Evolutionary conservation across 2,113 vertebrate genomes (phyloP).

Genomic region (Pheucticus melanocephalus): DNA sequence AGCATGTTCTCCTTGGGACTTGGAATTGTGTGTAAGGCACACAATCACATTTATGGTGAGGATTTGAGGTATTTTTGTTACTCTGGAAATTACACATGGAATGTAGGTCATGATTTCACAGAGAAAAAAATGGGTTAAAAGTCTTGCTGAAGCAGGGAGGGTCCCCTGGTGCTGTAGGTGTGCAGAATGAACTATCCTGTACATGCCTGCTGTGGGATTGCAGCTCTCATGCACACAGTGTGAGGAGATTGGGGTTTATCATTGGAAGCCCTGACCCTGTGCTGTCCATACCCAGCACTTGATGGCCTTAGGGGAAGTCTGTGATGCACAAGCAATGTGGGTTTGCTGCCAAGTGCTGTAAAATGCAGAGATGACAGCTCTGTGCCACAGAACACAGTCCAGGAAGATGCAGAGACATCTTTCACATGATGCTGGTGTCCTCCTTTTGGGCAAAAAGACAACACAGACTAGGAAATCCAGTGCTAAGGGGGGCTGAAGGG

Average conservation of each 20-base stretch:
- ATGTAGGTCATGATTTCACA: conserved; percentile 31
- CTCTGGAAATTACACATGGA: background rate
- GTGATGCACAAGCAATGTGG: conserved; percentile 26
- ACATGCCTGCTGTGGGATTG: background rate
- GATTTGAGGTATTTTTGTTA: background rate
- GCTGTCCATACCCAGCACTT: background rate
- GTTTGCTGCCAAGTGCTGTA: conserved; percentile 37
- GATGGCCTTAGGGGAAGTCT: conserved; percentile 10
- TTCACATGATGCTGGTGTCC: background rate
- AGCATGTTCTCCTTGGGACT: background rate
- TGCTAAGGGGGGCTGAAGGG: background rate
- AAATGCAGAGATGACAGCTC: conserved; percentile 1
- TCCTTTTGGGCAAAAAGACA: background rate
- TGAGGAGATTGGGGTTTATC: background rate
- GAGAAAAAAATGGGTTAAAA: conserved; percentile 12
- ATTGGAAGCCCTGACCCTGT: background rate
- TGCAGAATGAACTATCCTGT: background rate
- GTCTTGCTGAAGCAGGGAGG: background rate
- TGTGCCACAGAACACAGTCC: background rate
- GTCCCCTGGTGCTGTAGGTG: background rate
- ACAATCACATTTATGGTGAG: background rate
- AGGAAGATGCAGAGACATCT: background rate
- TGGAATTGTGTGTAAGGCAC: background rate
- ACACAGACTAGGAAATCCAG: background rate
- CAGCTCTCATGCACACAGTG: background rate